A percentile compares a stretch with the other conserved stretches of the same genome.
These are phyloP conservation scores for Canis aureus DNA, from an alignment of 2,113 vertebrate species.

Conservation along the genomic window DNA sequence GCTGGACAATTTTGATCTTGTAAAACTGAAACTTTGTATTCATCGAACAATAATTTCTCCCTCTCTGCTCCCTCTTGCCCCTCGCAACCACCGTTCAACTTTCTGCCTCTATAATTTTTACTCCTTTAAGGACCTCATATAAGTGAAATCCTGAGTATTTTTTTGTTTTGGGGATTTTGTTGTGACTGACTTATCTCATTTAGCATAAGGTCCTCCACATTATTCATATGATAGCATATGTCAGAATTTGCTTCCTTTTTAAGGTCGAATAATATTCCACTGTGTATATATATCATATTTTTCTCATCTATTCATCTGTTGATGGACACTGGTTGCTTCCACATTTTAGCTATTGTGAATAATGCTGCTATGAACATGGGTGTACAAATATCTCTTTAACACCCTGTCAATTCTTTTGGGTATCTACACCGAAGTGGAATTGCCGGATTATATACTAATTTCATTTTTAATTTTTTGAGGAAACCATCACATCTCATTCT, in stretches of 20 bases:
- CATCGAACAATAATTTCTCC: background rate
- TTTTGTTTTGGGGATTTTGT: background rate
- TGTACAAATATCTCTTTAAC: background rate
- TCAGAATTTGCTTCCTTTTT: background rate
- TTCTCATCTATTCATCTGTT: background rate
- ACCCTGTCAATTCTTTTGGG: background rate
- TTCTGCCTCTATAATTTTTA: background rate
- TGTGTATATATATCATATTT: background rate
- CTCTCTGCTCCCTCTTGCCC: background rate
- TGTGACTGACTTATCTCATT: background rate
- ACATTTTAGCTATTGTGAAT: background rate
- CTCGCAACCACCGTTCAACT: background rate
- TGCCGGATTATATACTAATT: background rate
- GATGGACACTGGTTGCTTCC: background rate
- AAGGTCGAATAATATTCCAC: background rate
- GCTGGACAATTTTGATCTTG: background rate
- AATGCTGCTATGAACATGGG: background rate
- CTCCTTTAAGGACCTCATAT: background rate
- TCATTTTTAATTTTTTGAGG: background rate
- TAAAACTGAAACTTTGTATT: background rate
- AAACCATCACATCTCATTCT: background rate
- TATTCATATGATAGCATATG: background rate
- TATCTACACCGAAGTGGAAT: background rate
- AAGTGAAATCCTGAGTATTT: background rate
- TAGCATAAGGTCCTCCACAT: background rate